phyloP scores from a whole-genome alignment of 2,797 vertebrate genomes.

The Hybognathus amarus region DNA sequence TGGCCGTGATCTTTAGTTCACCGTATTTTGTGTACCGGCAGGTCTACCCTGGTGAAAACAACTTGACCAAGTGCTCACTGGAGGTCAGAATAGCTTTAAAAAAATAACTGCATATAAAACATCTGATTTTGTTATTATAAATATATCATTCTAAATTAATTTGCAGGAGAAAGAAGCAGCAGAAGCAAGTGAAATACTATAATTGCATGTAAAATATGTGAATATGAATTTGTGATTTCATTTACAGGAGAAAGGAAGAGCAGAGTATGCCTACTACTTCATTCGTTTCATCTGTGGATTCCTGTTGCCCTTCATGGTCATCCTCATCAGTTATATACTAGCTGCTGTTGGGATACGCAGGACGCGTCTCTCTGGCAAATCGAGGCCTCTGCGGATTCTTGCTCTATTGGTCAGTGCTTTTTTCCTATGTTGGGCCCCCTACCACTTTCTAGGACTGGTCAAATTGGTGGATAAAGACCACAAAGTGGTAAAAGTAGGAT shows the following conservation, averaged over 20 bases:
- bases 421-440: conserved; percentile 81
- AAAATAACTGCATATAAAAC: background rate
- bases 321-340: conserved; percentile 74
- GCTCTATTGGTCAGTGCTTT: conserved; percentile 72
- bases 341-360: conserved; percentile 70
- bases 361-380: conserved; percentile 68
- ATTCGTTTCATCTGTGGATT: conserved; percentile 68
- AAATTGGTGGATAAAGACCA: conserved; percentile 73
- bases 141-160: background rate
- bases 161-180: conserved; percentile 55
- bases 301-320: conserved; percentile 68
- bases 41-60: conserved; percentile 65
- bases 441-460: conserved; percentile 76
- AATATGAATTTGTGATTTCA: too few species aligned
- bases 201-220: too few species aligned
- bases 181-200: conserved; percentile 17
- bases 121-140: background rate
- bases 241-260: too few species aligned
- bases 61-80: conserved; percentile 71
- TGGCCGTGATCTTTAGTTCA: conserved; percentile 65
- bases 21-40: conserved; percentile 73
- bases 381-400: conserved; percentile 72
- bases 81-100: conserved; percentile 44
- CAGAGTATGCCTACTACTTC: conserved; percentile 63
- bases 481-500: conserved; percentile 64